Conservation (phyloP, 2,797 vertebrate species). For the Serranus cabrilla region DNA sequence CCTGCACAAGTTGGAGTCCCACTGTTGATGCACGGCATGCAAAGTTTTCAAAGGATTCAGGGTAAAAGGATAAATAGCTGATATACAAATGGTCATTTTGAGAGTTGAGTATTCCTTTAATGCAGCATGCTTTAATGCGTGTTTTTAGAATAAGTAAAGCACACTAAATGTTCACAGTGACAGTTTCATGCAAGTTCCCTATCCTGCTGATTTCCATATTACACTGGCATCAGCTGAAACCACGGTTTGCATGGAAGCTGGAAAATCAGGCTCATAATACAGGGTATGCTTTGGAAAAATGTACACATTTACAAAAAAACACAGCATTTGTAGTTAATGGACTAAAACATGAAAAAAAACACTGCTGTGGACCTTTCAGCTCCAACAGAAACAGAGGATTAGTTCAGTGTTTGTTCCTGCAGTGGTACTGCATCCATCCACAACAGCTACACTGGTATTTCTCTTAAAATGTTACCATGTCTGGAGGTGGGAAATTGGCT, state of each 20-base stretch:
- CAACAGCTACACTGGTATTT: no score
- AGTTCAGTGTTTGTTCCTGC: no score
- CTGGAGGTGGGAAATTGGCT: no score
- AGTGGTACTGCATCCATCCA: no score
- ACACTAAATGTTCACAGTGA: background rate
- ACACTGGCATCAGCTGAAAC: background rate
- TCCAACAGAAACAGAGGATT: background rate
- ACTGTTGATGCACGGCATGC: no score
- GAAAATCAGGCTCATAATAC: background rate
- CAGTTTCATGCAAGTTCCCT: background rate
- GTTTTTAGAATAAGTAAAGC: background rate
- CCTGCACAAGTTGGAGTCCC: no score
- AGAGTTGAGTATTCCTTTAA: no score
- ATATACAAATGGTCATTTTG: no score
- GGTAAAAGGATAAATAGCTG: no score
- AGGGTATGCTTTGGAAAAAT: background rate
- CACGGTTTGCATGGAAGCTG: background rate
- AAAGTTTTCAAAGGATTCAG: no score
- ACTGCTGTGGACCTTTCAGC: background rate
- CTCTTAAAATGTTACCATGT: no score
- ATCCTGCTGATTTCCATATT: background rate
- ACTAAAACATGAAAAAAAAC: background rate
- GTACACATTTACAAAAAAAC: background rate
- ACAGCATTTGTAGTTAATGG: slow-evolving; percentile 8
- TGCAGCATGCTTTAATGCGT: no score